Percentiles rank a stretch among this genome's conserved stretches.
phyloP scores from a whole-genome alignment of 2,797 vertebrate species.

The Chrosomus eos region DNA sequence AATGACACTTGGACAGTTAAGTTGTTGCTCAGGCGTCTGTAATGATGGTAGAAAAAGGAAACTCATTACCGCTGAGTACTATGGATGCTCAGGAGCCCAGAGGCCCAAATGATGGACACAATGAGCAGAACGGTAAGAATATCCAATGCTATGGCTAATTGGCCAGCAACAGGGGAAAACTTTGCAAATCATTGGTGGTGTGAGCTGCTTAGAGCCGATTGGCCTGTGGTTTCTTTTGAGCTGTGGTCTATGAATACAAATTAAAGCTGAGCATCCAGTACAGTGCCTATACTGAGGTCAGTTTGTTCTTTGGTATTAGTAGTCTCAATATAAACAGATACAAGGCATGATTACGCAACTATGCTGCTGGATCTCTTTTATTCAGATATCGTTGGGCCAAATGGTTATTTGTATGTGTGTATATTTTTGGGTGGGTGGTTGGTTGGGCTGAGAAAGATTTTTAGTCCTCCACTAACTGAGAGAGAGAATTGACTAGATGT shows the following conservation, averaged over 20 bases:
- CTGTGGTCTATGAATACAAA: neutral
- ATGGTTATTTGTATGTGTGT: neutral
- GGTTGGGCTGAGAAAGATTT: neutral
- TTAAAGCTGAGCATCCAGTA: neutral
- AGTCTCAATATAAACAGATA: neutral
- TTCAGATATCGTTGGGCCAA: neutral
- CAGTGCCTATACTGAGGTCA: neutral
- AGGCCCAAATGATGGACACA: slow-evolving; percentile 15
- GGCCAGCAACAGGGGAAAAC: neutral
- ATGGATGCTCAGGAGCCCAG: slow-evolving; percentile 26
- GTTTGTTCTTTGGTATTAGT: neutral
- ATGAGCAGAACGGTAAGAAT: slow-evolving; percentile 53
- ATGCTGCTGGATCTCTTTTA: neutral
- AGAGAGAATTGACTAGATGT: slow-evolving; percentile 1
- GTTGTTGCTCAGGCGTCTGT: slow-evolving; percentile 7
- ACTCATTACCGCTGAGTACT: slow-evolving; percentile 11
- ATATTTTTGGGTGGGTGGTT: neutral
- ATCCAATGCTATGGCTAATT: slow-evolving; percentile 21
- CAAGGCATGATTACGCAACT: neutral
- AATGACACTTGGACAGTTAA: slow-evolving; percentile 30
- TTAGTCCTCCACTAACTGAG: neutral
- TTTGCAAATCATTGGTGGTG: neutral
- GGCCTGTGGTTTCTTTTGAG: neutral
- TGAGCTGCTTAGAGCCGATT: neutral
- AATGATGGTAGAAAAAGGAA: slow-evolving; percentile 27